Evolutionary conservation across 2,797 vertebrate species (phyloP).

Genomic region (Syndactyla subalaris): DNA sequence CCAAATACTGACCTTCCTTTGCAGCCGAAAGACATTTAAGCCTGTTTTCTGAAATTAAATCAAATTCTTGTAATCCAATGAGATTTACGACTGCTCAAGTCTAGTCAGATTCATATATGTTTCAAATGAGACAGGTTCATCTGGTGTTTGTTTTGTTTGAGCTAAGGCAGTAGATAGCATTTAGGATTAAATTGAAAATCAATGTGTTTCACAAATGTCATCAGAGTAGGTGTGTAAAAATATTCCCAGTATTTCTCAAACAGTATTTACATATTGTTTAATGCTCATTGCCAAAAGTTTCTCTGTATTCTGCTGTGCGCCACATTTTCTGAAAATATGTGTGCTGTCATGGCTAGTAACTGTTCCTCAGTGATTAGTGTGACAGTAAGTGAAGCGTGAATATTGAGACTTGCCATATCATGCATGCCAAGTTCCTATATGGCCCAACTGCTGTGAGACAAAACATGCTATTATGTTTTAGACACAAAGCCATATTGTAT

Average conservation of each 20-base stretch:
- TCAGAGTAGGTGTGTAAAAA: neutral
- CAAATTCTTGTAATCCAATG: slow-evolving; percentile 58
- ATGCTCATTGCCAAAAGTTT: neutral
- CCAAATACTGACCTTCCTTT: slow-evolving; percentile 70
- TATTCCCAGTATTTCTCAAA: slow-evolving; percentile 5
- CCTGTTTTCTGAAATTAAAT: slow-evolving; percentile 70
- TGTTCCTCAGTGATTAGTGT: slow-evolving; percentile 23
- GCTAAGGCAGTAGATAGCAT: neutral
- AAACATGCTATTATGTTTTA: slow-evolving; percentile 38
- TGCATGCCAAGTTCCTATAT: slow-evolving; percentile 53
- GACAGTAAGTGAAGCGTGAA: slow-evolving; percentile 45
- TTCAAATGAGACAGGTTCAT: slow-evolving; percentile 33
- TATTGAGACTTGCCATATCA: slow-evolving; percentile 54
- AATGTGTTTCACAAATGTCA: neutral
- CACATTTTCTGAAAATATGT: neutral
- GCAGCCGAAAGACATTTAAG: slow-evolving; percentile 61
- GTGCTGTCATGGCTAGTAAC: neutral
- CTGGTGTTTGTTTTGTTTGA: slow-evolving; percentile 24
- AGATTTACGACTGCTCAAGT: slow-evolving; percentile 46
- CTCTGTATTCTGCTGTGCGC: neutral
- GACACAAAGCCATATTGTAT: slow-evolving; percentile 37
- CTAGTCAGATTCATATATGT: slow-evolving; percentile 31
- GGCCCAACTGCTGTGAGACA: slow-evolving; percentile 59
- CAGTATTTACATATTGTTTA: neutral
- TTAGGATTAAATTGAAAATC: slow-evolving; percentile 4